Percentiles rank a stretch among this genome's conserved stretches.
phyloP scores from a whole-genome alignment of 2,113 vertebrate species.

The Ariopsis seemanni region DNA sequence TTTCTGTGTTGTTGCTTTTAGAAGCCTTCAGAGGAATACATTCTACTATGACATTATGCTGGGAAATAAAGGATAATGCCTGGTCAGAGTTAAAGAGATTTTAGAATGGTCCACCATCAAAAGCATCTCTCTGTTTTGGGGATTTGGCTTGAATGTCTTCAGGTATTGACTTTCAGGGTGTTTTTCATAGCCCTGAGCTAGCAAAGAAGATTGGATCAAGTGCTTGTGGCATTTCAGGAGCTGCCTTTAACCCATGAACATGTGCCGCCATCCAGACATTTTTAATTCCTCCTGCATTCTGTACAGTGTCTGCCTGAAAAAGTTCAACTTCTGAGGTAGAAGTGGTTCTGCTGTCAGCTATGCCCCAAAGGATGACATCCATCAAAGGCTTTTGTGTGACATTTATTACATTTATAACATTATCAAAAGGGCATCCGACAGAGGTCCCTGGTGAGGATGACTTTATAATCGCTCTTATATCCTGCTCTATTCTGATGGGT shows the following conservation, averaged over 20 bases:
- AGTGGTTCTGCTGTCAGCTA: constrained; percentile 28
- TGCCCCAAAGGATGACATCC: constrained; percentile 44
- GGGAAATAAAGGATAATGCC: constrained; percentile 31
- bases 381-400: constrained; percentile 43
- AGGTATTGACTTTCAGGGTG: constrained; percentile 35
- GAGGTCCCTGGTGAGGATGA: constrained; percentile 31
- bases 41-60: constrained; percentile 14
- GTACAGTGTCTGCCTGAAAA: constrained; percentile 22
- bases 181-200: constrained; percentile 20
- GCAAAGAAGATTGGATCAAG: constrained; percentile 13
- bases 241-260: constrained; percentile 19
- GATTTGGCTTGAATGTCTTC: constrained; percentile 34
- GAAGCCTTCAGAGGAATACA: constrained; percentile 26
- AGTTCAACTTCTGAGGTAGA: constrained; percentile 36
- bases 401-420: constrained; percentile 52
- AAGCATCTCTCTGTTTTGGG: constrained; percentile 10
- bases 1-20: constrained; percentile 22
- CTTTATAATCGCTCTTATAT: constrained; percentile 40
- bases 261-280: constrained; percentile 10
- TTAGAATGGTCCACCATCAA: constrained; percentile 25
- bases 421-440: constrained; percentile 52
- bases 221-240: constrained; percentile 20
- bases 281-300: constrained; percentile 18
- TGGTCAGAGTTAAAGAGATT: constrained; percentile 40
- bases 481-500: constrained; percentile 33